These are phyloP conservation scores for Sylvia atricapilla DNA, from an alignment of 2,113 vertebrate genomes.

Conservation along the genomic window DNA sequence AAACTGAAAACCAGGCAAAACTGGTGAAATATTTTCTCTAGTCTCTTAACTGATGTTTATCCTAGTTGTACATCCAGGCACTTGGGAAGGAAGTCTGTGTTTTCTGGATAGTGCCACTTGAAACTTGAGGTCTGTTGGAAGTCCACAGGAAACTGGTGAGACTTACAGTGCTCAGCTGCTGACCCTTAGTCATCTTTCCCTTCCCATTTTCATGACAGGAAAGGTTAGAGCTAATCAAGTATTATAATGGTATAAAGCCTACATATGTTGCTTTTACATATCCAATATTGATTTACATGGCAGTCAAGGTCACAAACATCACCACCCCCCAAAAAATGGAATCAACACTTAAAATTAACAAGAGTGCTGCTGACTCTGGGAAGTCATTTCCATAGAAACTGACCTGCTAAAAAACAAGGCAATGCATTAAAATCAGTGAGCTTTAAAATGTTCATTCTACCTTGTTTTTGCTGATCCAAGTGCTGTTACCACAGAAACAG, in stretches of 20 bases:
- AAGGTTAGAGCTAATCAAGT: conserved; percentile 4
- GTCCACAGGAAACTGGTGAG: background rate
- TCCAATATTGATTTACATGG: background rate
- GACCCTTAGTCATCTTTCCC: background rate
- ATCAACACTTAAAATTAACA: background rate
- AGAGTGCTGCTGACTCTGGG: background rate
- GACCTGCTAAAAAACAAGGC: conserved; percentile 26
- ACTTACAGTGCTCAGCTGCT: conserved; percentile 10
- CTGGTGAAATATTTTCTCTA: background rate
- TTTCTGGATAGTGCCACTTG: background rate
- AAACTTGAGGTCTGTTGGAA: conserved; percentile 15
- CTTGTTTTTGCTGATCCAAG: conserved; percentile 38
- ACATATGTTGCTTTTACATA: background rate
- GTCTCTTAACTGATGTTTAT: background rate
- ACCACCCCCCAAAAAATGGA: background rate
- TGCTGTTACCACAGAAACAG: conserved; percentile 63
- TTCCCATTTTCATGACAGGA: conserved; percentile 6
- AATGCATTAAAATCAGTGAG: conserved; percentile 23
- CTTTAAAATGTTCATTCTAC: conserved; percentile 28
- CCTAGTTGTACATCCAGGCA: background rate
- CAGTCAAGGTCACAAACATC: background rate
- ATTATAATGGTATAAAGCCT: background rate
- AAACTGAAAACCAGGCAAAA: background rate
- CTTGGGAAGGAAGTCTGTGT: background rate
- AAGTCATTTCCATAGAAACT: conserved; percentile 58